phyloP scores from a whole-genome alignment of 53 echinoderm and acorn worm species.

The Luidia sarsii region DNA sequence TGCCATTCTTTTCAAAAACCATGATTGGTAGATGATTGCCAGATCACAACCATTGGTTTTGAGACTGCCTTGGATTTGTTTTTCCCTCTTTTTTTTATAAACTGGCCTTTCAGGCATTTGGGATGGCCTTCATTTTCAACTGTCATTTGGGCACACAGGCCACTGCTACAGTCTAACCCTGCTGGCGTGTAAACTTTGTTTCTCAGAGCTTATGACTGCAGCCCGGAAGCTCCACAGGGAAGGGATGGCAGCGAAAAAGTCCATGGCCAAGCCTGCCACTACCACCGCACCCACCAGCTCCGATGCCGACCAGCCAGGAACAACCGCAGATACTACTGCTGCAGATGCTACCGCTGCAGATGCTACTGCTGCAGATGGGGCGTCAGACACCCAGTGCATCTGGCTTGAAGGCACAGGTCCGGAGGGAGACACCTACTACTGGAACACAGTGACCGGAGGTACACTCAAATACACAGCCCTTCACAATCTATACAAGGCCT shows the following conservation, averaged over 20 bases:
- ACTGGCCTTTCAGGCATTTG: too few relatives aligned
- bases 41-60: too few relatives aligned
- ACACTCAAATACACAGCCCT: background rate
- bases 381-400: slow-evolving; percentile 18
- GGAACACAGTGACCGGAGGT: slow-evolving; percentile 90
- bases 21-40: too few relatives aligned
- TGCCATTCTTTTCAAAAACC: too few relatives aligned
- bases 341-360: background rate
- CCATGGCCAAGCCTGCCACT: background rate
- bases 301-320: too few relatives aligned
- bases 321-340: background rate
- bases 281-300: background rate
- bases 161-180: background rate
- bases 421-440: slow-evolving; percentile 91
- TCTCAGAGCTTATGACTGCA: slow-evolving; percentile 3
- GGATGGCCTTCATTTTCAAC: too few relatives aligned
- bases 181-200: background rate
- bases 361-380: background rate
- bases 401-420: slow-evolving; percentile 81
- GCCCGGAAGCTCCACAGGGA: slow-evolving; percentile 24
- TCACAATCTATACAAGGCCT: too few relatives aligned
- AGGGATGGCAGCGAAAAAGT: slow-evolving; percentile 8
- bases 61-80: too few relatives aligned
- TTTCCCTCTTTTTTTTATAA: too few relatives aligned
- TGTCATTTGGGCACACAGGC: background rate